A percentile compares a stretch with the other conserved stretches of the same genome.
Evolutionary conservation across 2,888 invertebrate species (phyloP).

Genomic region (Polietes domitor): DNA sequence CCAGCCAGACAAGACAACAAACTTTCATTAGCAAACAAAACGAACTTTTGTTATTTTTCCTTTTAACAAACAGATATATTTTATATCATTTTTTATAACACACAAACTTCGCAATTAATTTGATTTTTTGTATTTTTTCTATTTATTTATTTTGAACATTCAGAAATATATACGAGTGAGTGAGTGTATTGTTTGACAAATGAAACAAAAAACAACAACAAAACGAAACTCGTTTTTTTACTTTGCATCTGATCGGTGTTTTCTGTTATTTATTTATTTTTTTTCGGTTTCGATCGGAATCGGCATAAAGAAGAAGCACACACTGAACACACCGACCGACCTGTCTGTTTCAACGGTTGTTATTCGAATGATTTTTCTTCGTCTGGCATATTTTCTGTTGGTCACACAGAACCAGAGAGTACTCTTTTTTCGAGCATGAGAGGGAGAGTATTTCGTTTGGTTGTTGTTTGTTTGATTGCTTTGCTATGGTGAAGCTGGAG

Average conservation of each 20-base stretch:
- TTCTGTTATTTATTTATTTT: conserved; percentile 59
- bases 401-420: conserved; percentile 40
- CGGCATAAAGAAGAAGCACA: conserved; percentile 19
- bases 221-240: conserved; percentile 64
- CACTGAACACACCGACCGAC: conserved; percentile 64
- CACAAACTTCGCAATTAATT: conserved; percentile 62
- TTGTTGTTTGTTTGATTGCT: conserved; percentile 33
- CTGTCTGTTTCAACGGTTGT: conserved; percentile 71
- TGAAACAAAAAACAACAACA: conserved; percentile 11
- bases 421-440: conserved; percentile 9
- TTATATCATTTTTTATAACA: conserved; percentile 64
- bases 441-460: conserved; percentile 53
- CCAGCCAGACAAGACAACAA: background rate
- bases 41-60: background rate
- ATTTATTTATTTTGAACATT: conserved; percentile 42
- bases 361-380: conserved; percentile 73
- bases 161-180: no score
- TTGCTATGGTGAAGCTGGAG: conserved; percentile 50
- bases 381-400: conserved; percentile 47
- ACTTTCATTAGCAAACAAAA: conserved; percentile 7
- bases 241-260: conserved; percentile 39
- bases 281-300: conserved; percentile 45
- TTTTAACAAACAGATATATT: background rate
- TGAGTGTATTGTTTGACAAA: conserved; percentile 38
- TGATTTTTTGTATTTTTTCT: conserved; percentile 26